phyloP scores from a whole-genome alignment of 2,797 vertebrate genomes.

The Lutjanus argentimaculatus region DNA sequence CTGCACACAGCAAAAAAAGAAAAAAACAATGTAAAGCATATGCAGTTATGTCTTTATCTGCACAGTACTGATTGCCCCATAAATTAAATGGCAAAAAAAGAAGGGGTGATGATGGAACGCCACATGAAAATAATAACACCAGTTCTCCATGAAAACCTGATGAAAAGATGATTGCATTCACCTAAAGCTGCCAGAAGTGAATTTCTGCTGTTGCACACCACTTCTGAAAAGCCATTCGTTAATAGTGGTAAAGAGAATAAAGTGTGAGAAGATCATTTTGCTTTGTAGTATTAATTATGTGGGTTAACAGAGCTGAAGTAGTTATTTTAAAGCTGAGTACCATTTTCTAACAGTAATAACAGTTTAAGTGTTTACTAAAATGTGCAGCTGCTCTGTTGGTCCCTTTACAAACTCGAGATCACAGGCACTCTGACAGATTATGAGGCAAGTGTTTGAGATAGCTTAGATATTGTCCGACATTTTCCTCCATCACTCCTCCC shows the following conservation, averaged over 20 bases:
- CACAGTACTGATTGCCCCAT: slow-evolving; percentile 1
- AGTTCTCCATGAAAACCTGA: slow-evolving; percentile 25
- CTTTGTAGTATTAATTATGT: neutral
- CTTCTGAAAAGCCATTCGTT: neutral
- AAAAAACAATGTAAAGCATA: neutral
- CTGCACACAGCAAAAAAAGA: slow-evolving; percentile 13
- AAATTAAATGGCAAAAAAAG: slow-evolving; percentile 21
- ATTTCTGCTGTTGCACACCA: slow-evolving; percentile 12
- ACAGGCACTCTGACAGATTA: slow-evolving; percentile 46
- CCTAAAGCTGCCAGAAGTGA: slow-evolving; percentile 5
- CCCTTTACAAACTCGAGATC: neutral
- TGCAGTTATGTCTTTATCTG: slow-evolving; percentile 29
- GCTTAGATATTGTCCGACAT: slow-evolving; percentile 51
- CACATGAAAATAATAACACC: slow-evolving; percentile 31
- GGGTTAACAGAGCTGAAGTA: slow-evolving; percentile 11
- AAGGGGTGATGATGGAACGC: slow-evolving; percentile 9
- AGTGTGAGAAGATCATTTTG: neutral
- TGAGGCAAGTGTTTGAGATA: slow-evolving; percentile 67
- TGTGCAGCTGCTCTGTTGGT: slow-evolving; percentile 36
- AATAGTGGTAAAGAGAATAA: slow-evolving; percentile 12
- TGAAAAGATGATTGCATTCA: slow-evolving; percentile 25
- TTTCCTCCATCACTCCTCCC: slow-evolving; percentile 47
- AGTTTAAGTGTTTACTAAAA: slow-evolving; percentile 5
- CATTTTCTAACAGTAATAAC: too few species aligned
- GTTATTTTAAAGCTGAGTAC: too few species aligned